Base-by-base conservation (phyloP, 2,888 invertebrate genomes). In the Rosalia funebris region DNA sequence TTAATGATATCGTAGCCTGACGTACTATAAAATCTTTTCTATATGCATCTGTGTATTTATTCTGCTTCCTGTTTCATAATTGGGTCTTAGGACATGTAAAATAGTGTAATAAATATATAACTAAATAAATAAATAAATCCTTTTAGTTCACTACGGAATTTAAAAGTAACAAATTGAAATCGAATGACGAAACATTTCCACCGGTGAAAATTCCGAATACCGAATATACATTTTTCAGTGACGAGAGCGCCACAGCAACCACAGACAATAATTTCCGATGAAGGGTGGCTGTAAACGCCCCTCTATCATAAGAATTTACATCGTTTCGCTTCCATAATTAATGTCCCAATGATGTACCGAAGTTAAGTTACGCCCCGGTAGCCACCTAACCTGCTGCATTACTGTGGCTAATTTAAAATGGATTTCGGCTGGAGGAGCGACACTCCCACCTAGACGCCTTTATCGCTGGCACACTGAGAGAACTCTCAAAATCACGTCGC, bases 231-330 rank as follows among this genome's bases (percentile, higher is more conserved):
- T 11, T 34, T 34, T 34, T 34, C 10, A 34, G 34, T 3, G 34
- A n/a, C 7, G 10, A 15, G 19, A 31, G 15, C 3, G 60, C 62
- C 63, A 63, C 59, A 60, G 63, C 68, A 57, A 65, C 66, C 65
- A 57, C 70, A 71, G 73, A 71, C 71, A 57, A 66, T 63, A 72
- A 73, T 73, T 73, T 73, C 73, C 73, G 69, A 60, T 53, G 56
- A 58, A 60, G 66, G 63, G 54, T 59, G 55, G 16, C 34, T 37
- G 59, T 60, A 31, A 50, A 63, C 69, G 70, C 73, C 66, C 63
- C 62, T 63, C 65, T 65, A 70, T 71, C 70, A 66, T 63, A 54
- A 55, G 63, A 63, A 57, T 68, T 69, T 56, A 62, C 66, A 57
- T 61, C 66, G 60, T 55, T 58, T 62, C 67, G 66, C 65, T 62